Percentiles rank a stretch among this genome's conserved stretches.
These are phyloP conservation scores for Eueremaeus valkanovi DNA, from an alignment of 2,888 invertebrate genomes.

Conservation along the genomic window DNA sequence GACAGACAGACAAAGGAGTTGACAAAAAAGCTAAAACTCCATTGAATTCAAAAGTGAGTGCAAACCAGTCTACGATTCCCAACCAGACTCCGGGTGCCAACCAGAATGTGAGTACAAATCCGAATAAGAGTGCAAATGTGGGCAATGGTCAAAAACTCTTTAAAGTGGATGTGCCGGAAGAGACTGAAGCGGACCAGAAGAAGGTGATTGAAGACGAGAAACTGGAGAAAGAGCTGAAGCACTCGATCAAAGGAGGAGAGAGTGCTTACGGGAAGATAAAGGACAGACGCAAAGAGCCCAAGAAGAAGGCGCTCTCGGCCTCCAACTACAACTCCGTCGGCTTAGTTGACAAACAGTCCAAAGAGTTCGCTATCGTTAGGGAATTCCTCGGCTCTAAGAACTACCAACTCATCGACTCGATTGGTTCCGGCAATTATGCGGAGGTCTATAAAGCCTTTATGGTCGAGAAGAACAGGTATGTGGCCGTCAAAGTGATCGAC, in stretches of 20 bases:
- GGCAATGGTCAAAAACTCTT: too few species aligned
- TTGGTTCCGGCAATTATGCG: conserved; percentile 13
- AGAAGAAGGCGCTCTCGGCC: not conserved
- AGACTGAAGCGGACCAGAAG: too few species aligned
- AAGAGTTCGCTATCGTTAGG: not conserved
- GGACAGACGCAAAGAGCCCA: not conserved
- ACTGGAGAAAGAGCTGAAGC: not conserved
- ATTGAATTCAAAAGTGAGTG: too few species aligned
- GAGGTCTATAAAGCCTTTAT: conserved; percentile 11
- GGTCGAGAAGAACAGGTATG: not conserved
- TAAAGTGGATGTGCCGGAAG: too few species aligned
- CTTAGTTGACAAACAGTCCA: not conserved
- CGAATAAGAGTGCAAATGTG: too few species aligned
- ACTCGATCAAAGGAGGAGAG: not conserved
- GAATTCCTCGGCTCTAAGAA: not conserved
- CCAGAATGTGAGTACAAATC: too few species aligned
- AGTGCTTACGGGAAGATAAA: not conserved
- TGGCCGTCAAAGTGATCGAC: conserved; percentile 31
- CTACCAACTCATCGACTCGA: not conserved
- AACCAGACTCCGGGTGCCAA: too few species aligned
- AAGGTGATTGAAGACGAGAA: not conserved
- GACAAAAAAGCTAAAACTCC: too few species aligned
- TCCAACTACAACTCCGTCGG: not conserved
- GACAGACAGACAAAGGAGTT: too few species aligned
- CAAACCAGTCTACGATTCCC: too few species aligned